Evolutionary conservation across 2,113 vertebrate species (phyloP).

Genomic region (Pardalotus punctatus): DNA sequence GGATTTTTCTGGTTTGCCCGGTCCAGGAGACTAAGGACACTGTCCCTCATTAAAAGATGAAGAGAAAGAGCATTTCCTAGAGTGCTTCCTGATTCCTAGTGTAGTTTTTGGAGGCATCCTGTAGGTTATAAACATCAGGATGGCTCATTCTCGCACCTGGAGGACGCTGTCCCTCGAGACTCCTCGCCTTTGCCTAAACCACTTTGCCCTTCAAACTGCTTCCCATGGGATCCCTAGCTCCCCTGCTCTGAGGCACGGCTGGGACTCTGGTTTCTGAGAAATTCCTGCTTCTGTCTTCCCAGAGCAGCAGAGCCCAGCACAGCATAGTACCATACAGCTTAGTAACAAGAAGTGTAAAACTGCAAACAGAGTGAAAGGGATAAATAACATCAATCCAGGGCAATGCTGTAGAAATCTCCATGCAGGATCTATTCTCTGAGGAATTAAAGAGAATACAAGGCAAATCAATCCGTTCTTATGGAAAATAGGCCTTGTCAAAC

Average conservation of each 20-base stretch:
- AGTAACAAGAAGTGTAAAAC: neutral
- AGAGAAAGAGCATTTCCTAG: neutral
- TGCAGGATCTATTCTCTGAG: neutral
- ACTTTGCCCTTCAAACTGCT: neutral
- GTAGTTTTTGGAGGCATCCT: neutral
- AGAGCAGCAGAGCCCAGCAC: neutral
- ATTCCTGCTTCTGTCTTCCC: neutral
- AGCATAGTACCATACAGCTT: neutral
- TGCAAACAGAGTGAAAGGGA: neutral
- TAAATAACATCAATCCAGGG: neutral
- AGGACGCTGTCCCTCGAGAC: neutral
- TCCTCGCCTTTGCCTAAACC: neutral
- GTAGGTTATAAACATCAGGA: neutral
- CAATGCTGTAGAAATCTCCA: neutral
- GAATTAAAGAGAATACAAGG: neutral
- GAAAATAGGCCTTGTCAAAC: conserved; percentile 19
- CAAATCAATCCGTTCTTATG: neutral
- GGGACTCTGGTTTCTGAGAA: neutral
- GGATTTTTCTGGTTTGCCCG: neutral
- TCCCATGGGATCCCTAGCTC: neutral
- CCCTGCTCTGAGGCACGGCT: no score
- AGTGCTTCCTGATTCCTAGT: neutral
- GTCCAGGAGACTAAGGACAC: neutral
- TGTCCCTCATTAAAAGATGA: neutral
- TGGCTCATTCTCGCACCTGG: neutral